Conservation (phyloP, 35 echinoderm and acorn worm species). For the Hemicentrotus pulcherrimus region DNA sequence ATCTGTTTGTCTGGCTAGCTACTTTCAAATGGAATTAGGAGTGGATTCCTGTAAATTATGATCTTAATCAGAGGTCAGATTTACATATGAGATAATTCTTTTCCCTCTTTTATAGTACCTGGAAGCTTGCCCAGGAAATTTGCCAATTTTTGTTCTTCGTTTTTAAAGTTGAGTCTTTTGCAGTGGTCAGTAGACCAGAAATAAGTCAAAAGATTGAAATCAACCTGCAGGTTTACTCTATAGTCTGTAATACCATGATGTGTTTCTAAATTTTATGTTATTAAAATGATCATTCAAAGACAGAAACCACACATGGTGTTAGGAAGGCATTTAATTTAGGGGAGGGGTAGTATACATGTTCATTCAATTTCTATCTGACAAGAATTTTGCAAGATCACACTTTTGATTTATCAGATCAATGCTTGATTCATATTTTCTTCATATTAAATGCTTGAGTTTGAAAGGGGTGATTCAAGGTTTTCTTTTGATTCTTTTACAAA, state of each 20-base stretch:
- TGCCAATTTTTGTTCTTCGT: neutral
- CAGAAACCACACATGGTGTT: no score
- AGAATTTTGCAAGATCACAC: no score
- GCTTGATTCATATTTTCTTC: neutral
- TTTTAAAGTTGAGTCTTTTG: neutral
- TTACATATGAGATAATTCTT: neutral
- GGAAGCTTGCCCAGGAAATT: neutral
- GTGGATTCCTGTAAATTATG: slow-evolving; percentile 5
- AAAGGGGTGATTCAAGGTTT: neutral
- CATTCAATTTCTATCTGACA: no score
- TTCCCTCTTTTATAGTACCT: neutral
- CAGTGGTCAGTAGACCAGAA: neutral
- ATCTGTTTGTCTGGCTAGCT: neutral
- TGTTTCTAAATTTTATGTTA: no score
- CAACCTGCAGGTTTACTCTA: no score
- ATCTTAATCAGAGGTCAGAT: neutral
- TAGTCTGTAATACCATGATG: no score
- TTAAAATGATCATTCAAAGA: no score
- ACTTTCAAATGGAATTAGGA: neutral
- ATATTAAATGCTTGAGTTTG: neutral
- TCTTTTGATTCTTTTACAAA: neutral
- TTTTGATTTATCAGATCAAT: neutral
- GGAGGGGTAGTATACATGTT: no score
- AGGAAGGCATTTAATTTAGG: no score
- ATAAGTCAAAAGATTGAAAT: no score